A percentile compares a stretch with the other conserved stretches of the same genome.
phyloP scores from a whole-genome alignment of 2,888 invertebrate species.

The Crepidodera aurea region DNA sequence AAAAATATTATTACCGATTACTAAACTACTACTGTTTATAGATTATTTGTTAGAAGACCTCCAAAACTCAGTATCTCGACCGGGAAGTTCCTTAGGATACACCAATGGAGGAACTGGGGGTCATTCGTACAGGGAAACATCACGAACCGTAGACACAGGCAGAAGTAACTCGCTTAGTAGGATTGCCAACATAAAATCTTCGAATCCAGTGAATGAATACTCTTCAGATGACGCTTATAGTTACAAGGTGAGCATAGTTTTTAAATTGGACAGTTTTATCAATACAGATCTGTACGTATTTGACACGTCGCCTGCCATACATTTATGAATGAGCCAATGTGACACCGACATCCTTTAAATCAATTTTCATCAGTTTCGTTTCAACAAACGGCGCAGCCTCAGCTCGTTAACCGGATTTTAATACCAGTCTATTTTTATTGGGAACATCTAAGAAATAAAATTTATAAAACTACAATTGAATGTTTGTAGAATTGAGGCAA shows the following conservation, averaged over 20 bases:
- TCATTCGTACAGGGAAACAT: constrained; percentile 50
- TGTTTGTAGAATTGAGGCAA: no score
- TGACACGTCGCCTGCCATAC: neutral
- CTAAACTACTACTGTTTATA: no score
- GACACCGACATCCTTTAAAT: constrained; percentile 8
- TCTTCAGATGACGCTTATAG: constrained; percentile 58
- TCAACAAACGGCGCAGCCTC: no score
- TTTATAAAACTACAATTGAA: no score
- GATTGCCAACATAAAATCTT: constrained; percentile 53
- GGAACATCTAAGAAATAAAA: no score
- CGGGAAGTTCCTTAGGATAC: constrained; percentile 56
- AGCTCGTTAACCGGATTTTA: no score
- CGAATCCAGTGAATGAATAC: constrained; percentile 59
- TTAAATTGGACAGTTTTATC: no score
- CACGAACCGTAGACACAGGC: constrained; percentile 44
- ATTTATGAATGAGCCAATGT: neutral
- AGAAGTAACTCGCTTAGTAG: constrained; percentile 56
- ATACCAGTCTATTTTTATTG: no score
- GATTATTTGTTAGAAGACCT: constrained; percentile 61
- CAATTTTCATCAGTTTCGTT: no score
- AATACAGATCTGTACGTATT: neutral
- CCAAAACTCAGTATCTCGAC: constrained; percentile 60
- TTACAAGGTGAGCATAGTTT: constrained; percentile 54
- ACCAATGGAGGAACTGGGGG: constrained; percentile 41
- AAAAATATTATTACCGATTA: no score